Conservation (phyloP, 2,888 invertebrate genomes). For the Octonoba sinensis region DNA sequence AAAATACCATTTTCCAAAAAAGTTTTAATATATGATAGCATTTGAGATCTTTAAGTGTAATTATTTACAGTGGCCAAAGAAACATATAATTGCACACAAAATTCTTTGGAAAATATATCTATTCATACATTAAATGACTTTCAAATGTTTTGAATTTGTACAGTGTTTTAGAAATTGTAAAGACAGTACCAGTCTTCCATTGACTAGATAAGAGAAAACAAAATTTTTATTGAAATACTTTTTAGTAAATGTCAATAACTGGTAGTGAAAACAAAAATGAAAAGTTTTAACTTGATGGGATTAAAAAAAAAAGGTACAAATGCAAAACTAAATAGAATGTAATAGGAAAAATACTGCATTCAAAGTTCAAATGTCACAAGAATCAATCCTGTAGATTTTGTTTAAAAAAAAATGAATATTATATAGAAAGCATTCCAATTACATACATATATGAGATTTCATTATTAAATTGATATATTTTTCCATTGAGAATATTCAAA, state of each 20-base stretch:
- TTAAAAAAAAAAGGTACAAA: too few species aligned
- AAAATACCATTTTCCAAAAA: conserved; percentile 7
- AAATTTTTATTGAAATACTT: not conserved
- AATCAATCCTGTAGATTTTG: too few species aligned
- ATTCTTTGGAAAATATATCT: conserved; percentile 61
- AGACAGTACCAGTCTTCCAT: conserved; percentile 2
- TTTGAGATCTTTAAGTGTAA: conserved; percentile 23
- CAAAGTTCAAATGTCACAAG: too few species aligned
- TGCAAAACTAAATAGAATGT: too few species aligned
- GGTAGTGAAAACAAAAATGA: not conserved
- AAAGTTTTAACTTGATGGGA: not conserved
- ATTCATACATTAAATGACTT: conserved; percentile 28
- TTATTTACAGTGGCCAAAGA: conserved; percentile 54
- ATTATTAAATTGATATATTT: not conserved
- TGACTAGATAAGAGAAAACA: conserved; percentile 40
- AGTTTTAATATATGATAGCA: conserved; percentile 12
- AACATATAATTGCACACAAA: conserved; percentile 53
- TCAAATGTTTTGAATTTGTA: conserved; percentile 7
- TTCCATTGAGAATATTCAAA: not conserved
- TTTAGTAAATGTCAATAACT: not conserved
- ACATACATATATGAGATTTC: not conserved
- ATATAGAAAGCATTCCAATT: not conserved
- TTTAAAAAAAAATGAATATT: too few species aligned
- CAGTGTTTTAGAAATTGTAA: not conserved
- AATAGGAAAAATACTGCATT: too few species aligned